Percentiles rank a stretch among this genome's conserved stretches.
These are phyloP conservation scores for Diadophis punctatus DNA, from an alignment of 2,113 vertebrate species.

Conservation along the genomic window DNA sequence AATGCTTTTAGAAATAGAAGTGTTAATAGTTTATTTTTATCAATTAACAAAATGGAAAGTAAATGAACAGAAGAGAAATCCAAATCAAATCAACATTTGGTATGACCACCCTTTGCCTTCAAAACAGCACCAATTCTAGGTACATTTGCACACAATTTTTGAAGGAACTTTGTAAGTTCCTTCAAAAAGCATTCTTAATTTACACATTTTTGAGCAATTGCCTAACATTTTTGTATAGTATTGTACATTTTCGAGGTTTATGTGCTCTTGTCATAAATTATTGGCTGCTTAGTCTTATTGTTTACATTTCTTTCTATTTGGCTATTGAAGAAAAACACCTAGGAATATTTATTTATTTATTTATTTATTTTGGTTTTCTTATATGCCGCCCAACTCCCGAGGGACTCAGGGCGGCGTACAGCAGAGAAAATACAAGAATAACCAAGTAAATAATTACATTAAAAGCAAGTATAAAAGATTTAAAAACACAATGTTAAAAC, in stretches of 20 bases:
- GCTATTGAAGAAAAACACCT: neutral
- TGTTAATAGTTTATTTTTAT: neutral
- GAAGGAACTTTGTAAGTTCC: neutral
- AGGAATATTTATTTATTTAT: too few relatives aligned
- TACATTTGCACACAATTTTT: neutral
- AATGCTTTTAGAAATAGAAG: neutral
- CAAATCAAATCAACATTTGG: neutral
- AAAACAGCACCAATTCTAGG: neutral
- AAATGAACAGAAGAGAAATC: neutral
- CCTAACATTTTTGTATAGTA: neutral
- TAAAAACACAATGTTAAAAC: too few relatives aligned
- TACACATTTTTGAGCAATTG: neutral
- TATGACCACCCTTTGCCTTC: neutral
- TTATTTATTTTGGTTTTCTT: too few relatives aligned
- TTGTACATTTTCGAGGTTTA: neutral
- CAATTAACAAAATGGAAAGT: neutral
- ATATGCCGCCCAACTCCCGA: too few relatives aligned
- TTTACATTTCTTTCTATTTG: neutral
- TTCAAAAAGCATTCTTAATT: neutral
- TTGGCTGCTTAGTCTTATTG: neutral
- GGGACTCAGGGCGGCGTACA: too few relatives aligned
- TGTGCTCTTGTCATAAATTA: neutral
- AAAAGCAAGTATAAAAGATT: too few relatives aligned
- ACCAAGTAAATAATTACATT: too few relatives aligned
- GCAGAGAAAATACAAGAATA: too few relatives aligned